phyloP scores from a whole-genome alignment of 2,797 vertebrate species.

The Xerus rutilus region DNA sequence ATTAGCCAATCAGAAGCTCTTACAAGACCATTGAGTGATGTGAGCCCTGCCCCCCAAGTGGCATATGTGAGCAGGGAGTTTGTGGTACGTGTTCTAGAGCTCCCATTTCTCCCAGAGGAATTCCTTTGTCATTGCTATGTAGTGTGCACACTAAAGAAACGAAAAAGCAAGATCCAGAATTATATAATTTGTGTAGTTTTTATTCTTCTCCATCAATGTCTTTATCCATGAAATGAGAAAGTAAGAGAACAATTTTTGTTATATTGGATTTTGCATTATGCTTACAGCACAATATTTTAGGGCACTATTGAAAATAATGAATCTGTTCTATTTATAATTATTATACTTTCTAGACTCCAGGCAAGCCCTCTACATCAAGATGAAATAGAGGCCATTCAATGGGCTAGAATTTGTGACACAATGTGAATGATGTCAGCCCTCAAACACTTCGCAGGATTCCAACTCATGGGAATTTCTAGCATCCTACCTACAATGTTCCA shows the following conservation, averaged over 20 bases:
- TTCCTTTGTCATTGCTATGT: not conserved
- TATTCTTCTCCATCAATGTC: not conserved
- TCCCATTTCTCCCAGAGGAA: not conserved
- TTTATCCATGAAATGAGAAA: not conserved
- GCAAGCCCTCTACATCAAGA: not conserved
- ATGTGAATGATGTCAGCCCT: not conserved
- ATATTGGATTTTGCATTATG: not conserved
- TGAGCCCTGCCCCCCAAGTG: rapidly evolving
- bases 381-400: not conserved
- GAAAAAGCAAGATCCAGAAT: not conserved
- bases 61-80: not conserved
- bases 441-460: not conserved
- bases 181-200: not conserved
- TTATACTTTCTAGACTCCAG: not conserved
- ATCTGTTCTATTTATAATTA: not conserved
- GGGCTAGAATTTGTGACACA: not conserved
- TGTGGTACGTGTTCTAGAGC: not conserved
- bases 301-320: not conserved
- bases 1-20: not conserved
- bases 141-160: not conserved
- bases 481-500: not conserved
- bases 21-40: not conserved
- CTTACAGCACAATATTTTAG: not conserved
- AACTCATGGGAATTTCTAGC: not conserved
- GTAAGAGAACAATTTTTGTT: not conserved